Evolutionary conservation across 2,797 vertebrate genomes (phyloP).

Genomic region (Falco columbarius): DNA sequence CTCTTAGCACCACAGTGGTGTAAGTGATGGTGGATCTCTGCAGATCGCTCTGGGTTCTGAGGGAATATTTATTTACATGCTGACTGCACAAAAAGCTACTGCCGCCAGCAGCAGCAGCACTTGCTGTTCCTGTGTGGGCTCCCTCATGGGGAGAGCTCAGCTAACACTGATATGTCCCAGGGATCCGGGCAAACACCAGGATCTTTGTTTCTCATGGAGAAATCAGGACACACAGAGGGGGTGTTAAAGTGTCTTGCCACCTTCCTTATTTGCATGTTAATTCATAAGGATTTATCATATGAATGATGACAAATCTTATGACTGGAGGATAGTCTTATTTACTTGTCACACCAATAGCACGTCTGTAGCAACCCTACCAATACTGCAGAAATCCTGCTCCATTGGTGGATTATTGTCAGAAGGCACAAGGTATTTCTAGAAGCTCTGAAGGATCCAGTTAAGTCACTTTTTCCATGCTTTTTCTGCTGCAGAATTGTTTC

Average conservation of each 20-base stretch:
- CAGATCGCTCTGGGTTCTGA: background rate
- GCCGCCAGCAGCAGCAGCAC: background rate
- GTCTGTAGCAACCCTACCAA: background rate
- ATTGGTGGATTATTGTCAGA: background rate
- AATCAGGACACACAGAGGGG: background rate
- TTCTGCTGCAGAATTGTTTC: background rate
- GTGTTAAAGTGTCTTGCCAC: background rate
- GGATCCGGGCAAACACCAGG: background rate
- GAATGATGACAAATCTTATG: background rate
- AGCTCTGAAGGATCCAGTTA: background rate
- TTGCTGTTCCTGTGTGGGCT: fast-evolving
- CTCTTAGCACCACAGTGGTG: background rate
- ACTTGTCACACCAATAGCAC: background rate
- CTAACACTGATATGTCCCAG: background rate
- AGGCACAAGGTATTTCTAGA: background rate
- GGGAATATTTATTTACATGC: background rate
- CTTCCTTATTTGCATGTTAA: background rate
- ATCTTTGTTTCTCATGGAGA: background rate
- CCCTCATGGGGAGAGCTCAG: background rate
- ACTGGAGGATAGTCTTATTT: background rate
- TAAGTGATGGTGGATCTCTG: background rate
- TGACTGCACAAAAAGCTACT: background rate
- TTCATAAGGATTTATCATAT: background rate
- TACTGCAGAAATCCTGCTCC: background rate
- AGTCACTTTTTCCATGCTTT: background rate